phyloP scores from a whole-genome alignment of 2,113 vertebrate genomes.

The Campylorhamphus procurvoides region DNA sequence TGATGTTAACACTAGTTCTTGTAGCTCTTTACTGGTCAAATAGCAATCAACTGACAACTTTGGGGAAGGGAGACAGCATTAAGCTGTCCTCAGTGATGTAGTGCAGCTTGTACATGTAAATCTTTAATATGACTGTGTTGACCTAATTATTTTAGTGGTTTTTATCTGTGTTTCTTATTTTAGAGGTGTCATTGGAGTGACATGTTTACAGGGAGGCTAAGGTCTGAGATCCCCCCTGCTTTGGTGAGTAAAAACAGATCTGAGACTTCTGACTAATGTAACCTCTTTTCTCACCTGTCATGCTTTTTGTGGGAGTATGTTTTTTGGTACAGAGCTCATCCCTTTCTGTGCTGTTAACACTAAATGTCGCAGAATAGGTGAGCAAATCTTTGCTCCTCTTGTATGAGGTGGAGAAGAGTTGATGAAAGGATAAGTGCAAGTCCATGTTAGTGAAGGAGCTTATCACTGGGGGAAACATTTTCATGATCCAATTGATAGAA shows the following conservation, averaged over 20 bases:
- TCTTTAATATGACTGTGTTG: not conserved
- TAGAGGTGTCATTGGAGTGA: conserved; percentile 97
- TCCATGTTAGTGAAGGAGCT: not conserved
- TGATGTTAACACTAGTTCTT: not conserved
- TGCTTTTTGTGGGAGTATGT: not conserved
- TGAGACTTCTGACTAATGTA: not conserved
- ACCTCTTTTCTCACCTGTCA: not conserved
- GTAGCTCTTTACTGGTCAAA: not conserved
- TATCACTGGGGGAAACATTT: not conserved
- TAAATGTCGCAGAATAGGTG: not conserved
- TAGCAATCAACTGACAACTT: not conserved
- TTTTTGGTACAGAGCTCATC: not conserved
- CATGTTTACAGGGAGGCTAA: conserved; percentile 96
- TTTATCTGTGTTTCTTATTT: conserved; percentile 28
- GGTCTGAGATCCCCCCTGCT: conserved; percentile 94
- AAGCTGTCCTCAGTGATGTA: not conserved
- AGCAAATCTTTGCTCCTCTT: not conserved
- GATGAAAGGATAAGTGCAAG: not conserved
- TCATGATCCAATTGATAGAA: not conserved
- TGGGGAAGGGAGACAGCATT: not conserved
- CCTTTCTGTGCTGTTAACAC: not conserved
- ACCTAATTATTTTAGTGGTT: conserved; percentile 9
- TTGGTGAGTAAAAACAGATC: conserved; percentile 81
- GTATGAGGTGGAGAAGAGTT: not conserved
- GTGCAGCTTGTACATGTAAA: not conserved